A percentile compares a stretch with the other conserved stretches of the same genome.
phyloP scores from a whole-genome alignment of 1,140 invertebrate species.

The Anoplolepis gracilipes region DNA sequence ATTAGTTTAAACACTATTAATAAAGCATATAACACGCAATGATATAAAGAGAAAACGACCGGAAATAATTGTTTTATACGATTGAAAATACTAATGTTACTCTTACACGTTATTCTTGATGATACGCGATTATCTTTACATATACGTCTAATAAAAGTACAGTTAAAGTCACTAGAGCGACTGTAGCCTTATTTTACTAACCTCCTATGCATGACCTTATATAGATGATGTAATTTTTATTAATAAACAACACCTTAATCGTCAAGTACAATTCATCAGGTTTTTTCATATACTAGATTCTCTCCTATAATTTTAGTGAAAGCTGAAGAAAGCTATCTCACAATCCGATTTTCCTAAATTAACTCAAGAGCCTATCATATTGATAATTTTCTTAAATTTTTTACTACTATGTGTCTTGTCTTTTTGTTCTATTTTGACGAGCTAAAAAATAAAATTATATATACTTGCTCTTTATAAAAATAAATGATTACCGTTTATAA shows the following conservation, averaged over 20 bases:
- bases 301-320: conserved; percentile 26
- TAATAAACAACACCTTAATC: neutral
- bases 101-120: neutral
- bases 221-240: neutral
- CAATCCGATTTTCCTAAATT: neutral
- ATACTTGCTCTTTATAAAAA: neutral
- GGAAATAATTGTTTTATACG: conserved; percentile 25
- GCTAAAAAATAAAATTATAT: too few relatives aligned
- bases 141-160: neutral
- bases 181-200: conserved; percentile 43
- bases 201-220: conserved; percentile 13
- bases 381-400: neutral
- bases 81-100: conserved; percentile 8
- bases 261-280: conserved; percentile 11
- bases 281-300: neutral
- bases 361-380: neutral
- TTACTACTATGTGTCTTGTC: neutral
- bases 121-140: neutral
- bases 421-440: neutral
- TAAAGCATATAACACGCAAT: neutral
- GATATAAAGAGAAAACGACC: conserved; percentile 1
- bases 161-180: neutral
- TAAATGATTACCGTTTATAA: neutral
- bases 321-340: neutral
- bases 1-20: too few relatives aligned